Evolutionary conservation across 2,797 vertebrate species (phyloP).

Genomic region (Acestrorhynchus altus): DNA sequence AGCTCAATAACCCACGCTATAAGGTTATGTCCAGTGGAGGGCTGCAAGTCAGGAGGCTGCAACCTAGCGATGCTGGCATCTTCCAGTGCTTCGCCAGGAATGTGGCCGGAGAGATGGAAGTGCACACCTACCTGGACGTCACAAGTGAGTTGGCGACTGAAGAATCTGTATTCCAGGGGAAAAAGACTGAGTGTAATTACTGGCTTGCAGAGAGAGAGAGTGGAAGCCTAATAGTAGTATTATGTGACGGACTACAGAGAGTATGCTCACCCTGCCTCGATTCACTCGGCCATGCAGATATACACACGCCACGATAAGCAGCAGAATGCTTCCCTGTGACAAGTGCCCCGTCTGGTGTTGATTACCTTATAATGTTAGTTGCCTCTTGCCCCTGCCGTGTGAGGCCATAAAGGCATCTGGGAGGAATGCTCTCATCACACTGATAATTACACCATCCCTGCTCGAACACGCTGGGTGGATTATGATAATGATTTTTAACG

Average conservation of each 20-base stretch:
- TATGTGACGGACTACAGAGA: conserved; percentile 42
- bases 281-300: conserved; percentile 28
- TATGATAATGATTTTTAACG: conserved; percentile 56
- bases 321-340: conserved; percentile 43
- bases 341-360: conserved; percentile 53
- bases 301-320: conserved; percentile 26
- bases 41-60: conserved; percentile 83
- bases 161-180: conserved; percentile 26
- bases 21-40: conserved; percentile 78
- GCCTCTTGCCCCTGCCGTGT: conserved; percentile 26
- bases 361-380: conserved; percentile 56
- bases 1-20: conserved; percentile 86
- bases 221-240: conserved; percentile 36
- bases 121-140: conserved; percentile 86
- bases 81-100: conserved; percentile 93
- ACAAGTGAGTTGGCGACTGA: conserved; percentile 84
- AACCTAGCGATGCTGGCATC: conserved; percentile 87
- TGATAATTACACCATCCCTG: conserved; percentile 49
- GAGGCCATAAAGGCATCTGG: conserved; percentile 49
- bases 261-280: conserved; percentile 9
- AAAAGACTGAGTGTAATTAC: conserved; percentile 33
- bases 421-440: conserved; percentile 51
- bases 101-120: conserved; percentile 85
- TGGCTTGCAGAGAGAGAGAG: conserved; percentile 48
- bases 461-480: conserved; percentile 47